Conservation (phyloP, 1,140 invertebrate genomes). For the Atopsyche davidsoni region DNA sequence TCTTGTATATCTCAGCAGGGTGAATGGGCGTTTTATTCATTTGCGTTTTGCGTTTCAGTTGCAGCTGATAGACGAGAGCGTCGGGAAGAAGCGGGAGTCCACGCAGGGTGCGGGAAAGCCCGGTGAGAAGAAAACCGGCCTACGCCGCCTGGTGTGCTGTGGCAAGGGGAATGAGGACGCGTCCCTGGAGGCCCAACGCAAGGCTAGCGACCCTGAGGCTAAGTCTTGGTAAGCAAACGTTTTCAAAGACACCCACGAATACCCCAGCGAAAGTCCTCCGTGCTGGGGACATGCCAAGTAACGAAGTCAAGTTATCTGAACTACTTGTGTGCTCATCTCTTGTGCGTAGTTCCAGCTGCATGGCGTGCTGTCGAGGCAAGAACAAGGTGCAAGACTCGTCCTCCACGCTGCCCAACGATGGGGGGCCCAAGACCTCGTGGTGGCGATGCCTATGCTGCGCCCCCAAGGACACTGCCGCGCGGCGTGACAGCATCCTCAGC, state of each 20-base stretch:
- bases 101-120: slow-evolving; percentile 1
- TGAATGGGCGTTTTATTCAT: not conserved
- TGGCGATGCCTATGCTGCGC: slow-evolving; percentile 31
- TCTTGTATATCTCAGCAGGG: not conserved
- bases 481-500: slow-evolving; percentile 45
- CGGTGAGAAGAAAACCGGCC: too few relatives aligned
- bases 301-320: too few relatives aligned
- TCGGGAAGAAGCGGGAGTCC: slow-evolving; percentile 26
- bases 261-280: not conserved
- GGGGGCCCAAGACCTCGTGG: slow-evolving; percentile 9
- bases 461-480: slow-evolving; percentile 34
- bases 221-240: too few relatives aligned
- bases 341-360: slow-evolving; percentile 1
- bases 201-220: too few relatives aligned
- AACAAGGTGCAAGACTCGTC: slow-evolving; percentile 27
- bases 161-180: not conserved
- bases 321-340: not conserved
- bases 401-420: slow-evolving; percentile 2
- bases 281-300: too few relatives aligned
- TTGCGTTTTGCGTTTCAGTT: slow-evolving; percentile 35
- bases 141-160: too few relatives aligned
- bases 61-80: slow-evolving; percentile 32
- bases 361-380: slow-evolving; percentile 21
- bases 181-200: too few relatives aligned
- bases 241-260: not conserved